Conservation (phyloP, 2,113 vertebrate genomes). For the Melospiza melodia region DNA sequence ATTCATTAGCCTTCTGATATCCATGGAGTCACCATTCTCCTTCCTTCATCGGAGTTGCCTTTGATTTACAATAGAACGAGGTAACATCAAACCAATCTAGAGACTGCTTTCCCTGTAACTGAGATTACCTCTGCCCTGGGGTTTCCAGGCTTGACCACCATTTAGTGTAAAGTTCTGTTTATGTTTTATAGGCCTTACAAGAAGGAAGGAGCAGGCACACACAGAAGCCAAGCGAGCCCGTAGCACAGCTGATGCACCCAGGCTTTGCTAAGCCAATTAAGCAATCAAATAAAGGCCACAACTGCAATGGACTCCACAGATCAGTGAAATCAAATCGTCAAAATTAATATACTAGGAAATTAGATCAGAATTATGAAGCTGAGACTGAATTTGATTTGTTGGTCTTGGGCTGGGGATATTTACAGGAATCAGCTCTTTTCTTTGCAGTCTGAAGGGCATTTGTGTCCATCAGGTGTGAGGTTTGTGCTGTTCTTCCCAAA, state of each 20-base stretch:
- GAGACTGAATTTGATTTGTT: not conserved
- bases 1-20: too few species aligned
- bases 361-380: constrained; percentile 26
- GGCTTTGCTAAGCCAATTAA: constrained; percentile 49
- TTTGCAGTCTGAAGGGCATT: not conserved
- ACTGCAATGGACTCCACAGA: constrained; percentile 20
- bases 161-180: not conserved
- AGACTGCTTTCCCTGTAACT: not conserved
- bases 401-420: not conserved
- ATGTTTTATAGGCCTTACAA: not conserved
- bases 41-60: too few species aligned
- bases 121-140: not conserved
- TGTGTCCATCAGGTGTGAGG: not conserved
- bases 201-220: not conserved
- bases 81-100: not conserved
- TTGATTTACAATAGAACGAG: not conserved
- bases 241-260: not conserved
- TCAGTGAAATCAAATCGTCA: constrained; percentile 7
- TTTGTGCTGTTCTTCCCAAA: not conserved
- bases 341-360: constrained; percentile 46
- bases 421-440: not conserved
- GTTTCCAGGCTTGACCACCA: not conserved
- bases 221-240: not conserved
- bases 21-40: too few species aligned
- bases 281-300: constrained; percentile 36